Evolutionary conservation across 37 sponge, comb jelly and placozoan genomes (phyloP), one percentile per base, ranked within the genome.

Genomic region (Ianthella basta): DNA sequence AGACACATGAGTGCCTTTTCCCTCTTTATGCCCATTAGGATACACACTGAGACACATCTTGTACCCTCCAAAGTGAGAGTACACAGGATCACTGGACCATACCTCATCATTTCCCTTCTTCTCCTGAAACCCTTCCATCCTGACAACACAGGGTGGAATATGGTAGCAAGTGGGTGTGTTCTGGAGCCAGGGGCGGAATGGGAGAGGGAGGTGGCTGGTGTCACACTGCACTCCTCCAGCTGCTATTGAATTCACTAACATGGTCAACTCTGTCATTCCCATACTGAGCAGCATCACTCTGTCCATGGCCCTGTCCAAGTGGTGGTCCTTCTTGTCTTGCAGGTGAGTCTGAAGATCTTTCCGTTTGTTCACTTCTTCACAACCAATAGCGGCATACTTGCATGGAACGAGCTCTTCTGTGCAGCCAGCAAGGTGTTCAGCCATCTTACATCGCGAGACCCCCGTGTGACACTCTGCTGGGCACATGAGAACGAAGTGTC

Each of bases 61-160:
- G 60, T 90, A 90, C 0, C 90, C 90, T 21, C 86, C 79, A 16
- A 79, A 74, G 54, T 86, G 86, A 33, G 90, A 83, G 69, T 86
- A 86, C 37, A 90, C 81, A 19, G 83, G 79, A 35, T 57, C 59
- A 34, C 87, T 86, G 55, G 34, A 70, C 87, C 90, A 90, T 34
- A 13, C 73, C 36, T 33, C 19, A 10, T 32, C 19, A 8, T 20
- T 72, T 19, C 73, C 36, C 68, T 66, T 66, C 73, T 38, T 72
- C 40, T 72, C 73, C 37, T 37, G 39, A 72, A 72, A 72, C 36
- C 40, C 40, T 13, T 72, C 73, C 73, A 72, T 29, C 30, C 36
- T 72, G 37, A 72, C 40, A 72, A 72, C 40, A 37, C 37, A 72
- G 19, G 73, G 73, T 37, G 73, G 73, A 72, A 23, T 37, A 72